Percentiles rank a stretch among this genome's conserved stretches.
Conservation (phyloP, 2,113 vertebrate species). For the Rallus limicola region DNA sequence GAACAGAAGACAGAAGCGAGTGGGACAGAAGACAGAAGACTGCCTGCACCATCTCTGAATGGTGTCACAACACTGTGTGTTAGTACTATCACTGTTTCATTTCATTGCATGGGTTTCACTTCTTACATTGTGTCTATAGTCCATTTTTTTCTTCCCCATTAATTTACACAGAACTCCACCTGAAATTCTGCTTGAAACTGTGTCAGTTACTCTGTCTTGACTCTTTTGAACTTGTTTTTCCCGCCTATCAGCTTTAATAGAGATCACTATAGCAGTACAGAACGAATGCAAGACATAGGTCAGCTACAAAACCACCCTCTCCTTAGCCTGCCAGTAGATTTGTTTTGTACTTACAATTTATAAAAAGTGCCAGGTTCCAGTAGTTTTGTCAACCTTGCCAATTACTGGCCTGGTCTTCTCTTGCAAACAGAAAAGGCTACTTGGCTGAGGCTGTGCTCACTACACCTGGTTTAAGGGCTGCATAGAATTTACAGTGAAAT, state of each 20-base stretch:
- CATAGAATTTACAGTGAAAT: not conserved
- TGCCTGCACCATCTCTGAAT: not conserved
- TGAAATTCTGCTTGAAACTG: not conserved
- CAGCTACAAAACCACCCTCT: not conserved
- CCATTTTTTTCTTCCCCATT: not conserved
- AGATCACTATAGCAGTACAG: not conserved
- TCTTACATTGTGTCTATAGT: not conserved
- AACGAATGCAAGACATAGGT: not conserved
- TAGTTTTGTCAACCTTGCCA: not conserved
- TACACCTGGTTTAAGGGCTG: not conserved
- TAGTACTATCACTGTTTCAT: not conserved
- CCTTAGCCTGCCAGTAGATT: not conserved
- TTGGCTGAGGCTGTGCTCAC: not conserved
- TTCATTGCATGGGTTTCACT: not conserved
- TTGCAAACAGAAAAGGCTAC: not conserved
- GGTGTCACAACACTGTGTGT: rapidly evolving
- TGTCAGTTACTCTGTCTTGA: rapidly evolving
- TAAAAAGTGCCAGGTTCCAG: not conserved
- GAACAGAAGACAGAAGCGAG: not conserved
- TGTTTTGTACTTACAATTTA: not conserved
- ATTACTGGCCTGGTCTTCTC: not conserved
- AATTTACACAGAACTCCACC: not conserved
- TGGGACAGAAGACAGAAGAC: too few relatives aligned
- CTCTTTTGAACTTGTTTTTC: not conserved
- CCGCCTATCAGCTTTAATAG: not conserved